Evolutionary conservation across 1,140 invertebrate genomes (phyloP).

Genomic region (Phenacoccus solenopsis): DNA sequence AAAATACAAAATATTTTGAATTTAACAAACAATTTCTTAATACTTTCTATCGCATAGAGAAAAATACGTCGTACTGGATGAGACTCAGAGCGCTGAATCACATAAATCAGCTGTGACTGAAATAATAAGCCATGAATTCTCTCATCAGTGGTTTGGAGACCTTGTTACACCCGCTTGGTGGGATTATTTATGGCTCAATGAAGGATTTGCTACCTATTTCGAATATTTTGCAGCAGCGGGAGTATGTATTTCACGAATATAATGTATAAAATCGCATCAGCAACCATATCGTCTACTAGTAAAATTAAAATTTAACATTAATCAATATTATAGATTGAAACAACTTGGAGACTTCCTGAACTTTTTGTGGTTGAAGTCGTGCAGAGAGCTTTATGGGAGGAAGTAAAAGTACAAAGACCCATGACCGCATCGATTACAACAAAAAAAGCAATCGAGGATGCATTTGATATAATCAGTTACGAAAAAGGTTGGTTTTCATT

Average conservation of each 20-base stretch:
- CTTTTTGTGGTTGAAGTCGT: constrained; percentile 39
- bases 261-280: no score
- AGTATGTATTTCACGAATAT: background rate
- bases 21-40: background rate
- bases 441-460: constrained; percentile 82
- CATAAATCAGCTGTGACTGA: constrained; percentile 31
- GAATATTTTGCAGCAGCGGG: constrained; percentile 25
- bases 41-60: constrained; percentile 11
- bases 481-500: constrained; percentile 77
- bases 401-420: constrained; percentile 49
- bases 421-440: constrained; percentile 73
- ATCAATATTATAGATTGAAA: constrained; percentile 27
- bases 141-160: constrained; percentile 41
- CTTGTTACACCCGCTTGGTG: constrained; percentile 35
- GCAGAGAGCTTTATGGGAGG: constrained; percentile 38
- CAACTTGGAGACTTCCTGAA: constrained; percentile 28
- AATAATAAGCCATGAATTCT: constrained; percentile 40
- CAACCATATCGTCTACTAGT: background rate
- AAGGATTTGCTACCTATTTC: constrained; percentile 40
- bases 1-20: background rate
- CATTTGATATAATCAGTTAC: constrained; percentile 89
- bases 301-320: background rate
- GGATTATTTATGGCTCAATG: constrained; percentile 42
- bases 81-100: background rate
- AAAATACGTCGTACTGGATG: background rate